Evolutionary conservation across 2,888 invertebrate genomes (phyloP).

Genomic region (Leucania comma): DNA sequence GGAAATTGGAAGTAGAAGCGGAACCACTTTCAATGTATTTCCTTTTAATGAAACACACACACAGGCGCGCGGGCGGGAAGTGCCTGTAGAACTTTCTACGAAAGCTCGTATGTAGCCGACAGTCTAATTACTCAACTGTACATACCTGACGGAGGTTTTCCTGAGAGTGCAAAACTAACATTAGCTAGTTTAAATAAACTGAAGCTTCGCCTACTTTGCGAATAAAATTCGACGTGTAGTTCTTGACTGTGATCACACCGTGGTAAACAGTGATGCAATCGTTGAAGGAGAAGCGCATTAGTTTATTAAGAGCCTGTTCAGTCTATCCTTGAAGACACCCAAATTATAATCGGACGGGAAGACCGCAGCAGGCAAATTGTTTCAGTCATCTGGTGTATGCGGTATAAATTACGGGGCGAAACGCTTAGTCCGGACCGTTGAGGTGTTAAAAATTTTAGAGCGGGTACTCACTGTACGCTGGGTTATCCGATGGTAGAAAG

Average conservation of each 20-base stretch:
- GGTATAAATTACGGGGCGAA: too few species aligned
- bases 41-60: slow-evolving; percentile 45
- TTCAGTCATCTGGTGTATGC: too few species aligned
- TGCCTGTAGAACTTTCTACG: slow-evolving; percentile 43
- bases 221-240: neutral
- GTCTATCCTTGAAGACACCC: too few species aligned
- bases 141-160: slow-evolving; percentile 7
- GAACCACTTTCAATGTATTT: slow-evolving; percentile 40
- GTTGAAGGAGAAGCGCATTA: too few species aligned
- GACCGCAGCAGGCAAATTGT: too few species aligned
- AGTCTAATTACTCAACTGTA: slow-evolving; percentile 50
- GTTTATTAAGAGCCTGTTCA: too few species aligned
- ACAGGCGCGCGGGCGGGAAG: slow-evolving; percentile 33
- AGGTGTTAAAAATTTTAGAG: too few species aligned
- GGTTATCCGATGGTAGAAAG: too few species aligned
- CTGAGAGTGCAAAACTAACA: slow-evolving; percentile 26
- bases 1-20: slow-evolving; percentile 46
- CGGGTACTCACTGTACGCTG: too few species aligned
- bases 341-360: too few species aligned
- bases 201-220: neutral
- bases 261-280: too few species aligned
- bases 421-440: too few species aligned
- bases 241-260: neutral
- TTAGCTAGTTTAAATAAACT: slow-evolving; percentile 9
- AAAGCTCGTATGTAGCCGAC: slow-evolving; percentile 36